Evolutionary conservation across 2,888 invertebrate genomes (phyloP).

Genomic region (Macrosoma leucophasiata): DNA sequence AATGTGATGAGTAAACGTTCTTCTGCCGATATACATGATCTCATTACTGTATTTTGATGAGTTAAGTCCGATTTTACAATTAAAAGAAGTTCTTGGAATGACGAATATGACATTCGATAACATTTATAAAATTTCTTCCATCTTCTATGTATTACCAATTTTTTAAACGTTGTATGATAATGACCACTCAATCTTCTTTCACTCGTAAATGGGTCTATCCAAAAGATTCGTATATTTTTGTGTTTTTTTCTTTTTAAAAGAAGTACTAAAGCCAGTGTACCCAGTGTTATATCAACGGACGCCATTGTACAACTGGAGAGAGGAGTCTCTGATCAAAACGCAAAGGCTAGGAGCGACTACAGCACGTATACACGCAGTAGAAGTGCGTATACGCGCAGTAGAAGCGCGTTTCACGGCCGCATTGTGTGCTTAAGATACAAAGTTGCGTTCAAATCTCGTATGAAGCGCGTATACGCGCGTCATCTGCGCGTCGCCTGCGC

Average conservation of each 20-base stretch:
- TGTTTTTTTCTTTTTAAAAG: conserved; percentile 21
- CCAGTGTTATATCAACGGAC: conserved; percentile 13
- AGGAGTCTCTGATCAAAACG: too few species aligned
- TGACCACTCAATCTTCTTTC: conserved; percentile 18
- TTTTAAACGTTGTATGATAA: conserved; percentile 20
- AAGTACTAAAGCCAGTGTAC: conserved; percentile 17
- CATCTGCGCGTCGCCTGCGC: conserved; percentile 3
- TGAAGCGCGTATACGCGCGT: conserved; percentile 18
- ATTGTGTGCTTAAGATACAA: too few species aligned
- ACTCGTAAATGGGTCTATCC: conserved; percentile 16
- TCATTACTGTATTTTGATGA: conserved; percentile 16
- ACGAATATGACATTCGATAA: conserved; percentile 18
- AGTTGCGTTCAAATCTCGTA: conserved; percentile 11
- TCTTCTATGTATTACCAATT: conserved; percentile 18
- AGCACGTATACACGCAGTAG: too few species aligned
- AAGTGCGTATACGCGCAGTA: conserved; percentile 11
- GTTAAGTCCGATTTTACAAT: conserved; percentile 16
- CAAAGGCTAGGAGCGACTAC: conserved; percentile 6
- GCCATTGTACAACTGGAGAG: conserved; percentile 15
- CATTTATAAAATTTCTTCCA: conserved; percentile 15
- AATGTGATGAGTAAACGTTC: conserved; percentile 15
- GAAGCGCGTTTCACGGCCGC: conserved; percentile 9
- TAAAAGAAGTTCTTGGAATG: conserved; percentile 18
- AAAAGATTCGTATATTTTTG: conserved; percentile 14
- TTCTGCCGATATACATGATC: conserved; percentile 15